Percentiles rank a stretch among this genome's conserved stretches.
Evolutionary conservation across 2,888 invertebrate genomes (phyloP).

Genomic region (Ophioninae sp.): DNA sequence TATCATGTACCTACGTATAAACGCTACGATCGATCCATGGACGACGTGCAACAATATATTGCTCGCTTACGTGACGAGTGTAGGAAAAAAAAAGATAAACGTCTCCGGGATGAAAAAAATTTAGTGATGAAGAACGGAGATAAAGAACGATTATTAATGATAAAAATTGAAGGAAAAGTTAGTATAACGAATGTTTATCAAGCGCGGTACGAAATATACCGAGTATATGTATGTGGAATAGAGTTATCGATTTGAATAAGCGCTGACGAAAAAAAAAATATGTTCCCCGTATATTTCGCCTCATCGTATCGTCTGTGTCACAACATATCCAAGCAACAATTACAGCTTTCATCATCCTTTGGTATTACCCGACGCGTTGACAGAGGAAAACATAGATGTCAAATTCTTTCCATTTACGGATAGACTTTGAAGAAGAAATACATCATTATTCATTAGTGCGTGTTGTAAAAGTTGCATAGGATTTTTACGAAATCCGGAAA

Average conservation of each 20-base stretch:
- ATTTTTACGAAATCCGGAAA: slow-evolving; percentile 11
- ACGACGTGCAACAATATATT: slow-evolving; percentile 1
- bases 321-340: slow-evolving; percentile 69
- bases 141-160: neutral
- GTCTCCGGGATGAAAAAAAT: neutral
- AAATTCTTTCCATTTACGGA: neutral
- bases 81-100: slow-evolving; percentile 9
- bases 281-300: slow-evolving; percentile 60
- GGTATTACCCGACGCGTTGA: neutral
- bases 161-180: slow-evolving; percentile 27
- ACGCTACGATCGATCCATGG: neutral
- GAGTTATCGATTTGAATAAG: slow-evolving; percentile 48
- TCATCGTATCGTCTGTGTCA: slow-evolving; percentile 51
- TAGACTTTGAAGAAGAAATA: slow-evolving; percentile 15
- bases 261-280: slow-evolving; percentile 46
- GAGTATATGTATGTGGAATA: slow-evolving; percentile 58
- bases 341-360: slow-evolving; percentile 14
- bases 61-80: neutral
- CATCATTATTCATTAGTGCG: neutral
- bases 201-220: slow-evolving; percentile 51
- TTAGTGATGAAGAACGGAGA: neutral
- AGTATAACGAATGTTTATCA: slow-evolving; percentile 51
- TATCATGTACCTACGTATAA: neutral
- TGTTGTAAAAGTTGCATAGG: neutral
- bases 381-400: neutral